A percentile compares a stretch with the other conserved stretches of the same genome.
These are phyloP conservation scores for Pseudochirops corinnae DNA, from an alignment of 2,797 vertebrate genomes.

Conservation along the genomic window DNA sequence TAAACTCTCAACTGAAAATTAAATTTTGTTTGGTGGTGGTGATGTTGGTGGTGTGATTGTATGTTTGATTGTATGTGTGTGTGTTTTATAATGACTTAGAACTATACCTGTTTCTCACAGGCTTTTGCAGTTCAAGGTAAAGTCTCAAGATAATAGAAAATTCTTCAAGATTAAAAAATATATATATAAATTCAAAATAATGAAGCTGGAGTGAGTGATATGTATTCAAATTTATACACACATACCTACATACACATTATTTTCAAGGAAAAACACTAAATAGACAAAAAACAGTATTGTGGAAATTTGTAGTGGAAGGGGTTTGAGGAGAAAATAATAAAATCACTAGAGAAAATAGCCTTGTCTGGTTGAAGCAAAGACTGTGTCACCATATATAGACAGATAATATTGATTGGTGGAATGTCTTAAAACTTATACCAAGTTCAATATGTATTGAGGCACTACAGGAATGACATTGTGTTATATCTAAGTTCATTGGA, in stretches of 20 bases:
- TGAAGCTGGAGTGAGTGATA: neutral
- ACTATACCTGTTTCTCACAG: neutral
- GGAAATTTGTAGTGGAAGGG: neutral
- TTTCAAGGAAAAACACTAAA: neutral
- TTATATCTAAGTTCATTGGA: neutral
- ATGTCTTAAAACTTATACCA: neutral
- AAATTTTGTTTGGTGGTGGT: neutral
- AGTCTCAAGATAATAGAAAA: neutral
- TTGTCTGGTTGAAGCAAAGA: neutral
- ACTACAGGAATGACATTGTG: neutral
- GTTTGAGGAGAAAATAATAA: neutral
- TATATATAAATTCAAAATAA: neutral
- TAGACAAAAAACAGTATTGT: neutral
- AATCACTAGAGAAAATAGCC: neutral
- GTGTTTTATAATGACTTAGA: neutral
- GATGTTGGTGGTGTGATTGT: no score
- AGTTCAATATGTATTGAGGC: neutral
- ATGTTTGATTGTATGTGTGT: neutral
- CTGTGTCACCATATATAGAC: neutral
- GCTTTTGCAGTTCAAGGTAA: neutral
- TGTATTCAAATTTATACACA: neutral
- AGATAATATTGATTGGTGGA: neutral
- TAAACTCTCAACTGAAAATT: neutral
- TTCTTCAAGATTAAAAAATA: neutral
- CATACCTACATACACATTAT: neutral